Percentiles rank a stretch among this genome's conserved stretches.
Evolutionary conservation across 2,888 invertebrate species (phyloP).

Genomic region (Agrotis exclamationis): DNA sequence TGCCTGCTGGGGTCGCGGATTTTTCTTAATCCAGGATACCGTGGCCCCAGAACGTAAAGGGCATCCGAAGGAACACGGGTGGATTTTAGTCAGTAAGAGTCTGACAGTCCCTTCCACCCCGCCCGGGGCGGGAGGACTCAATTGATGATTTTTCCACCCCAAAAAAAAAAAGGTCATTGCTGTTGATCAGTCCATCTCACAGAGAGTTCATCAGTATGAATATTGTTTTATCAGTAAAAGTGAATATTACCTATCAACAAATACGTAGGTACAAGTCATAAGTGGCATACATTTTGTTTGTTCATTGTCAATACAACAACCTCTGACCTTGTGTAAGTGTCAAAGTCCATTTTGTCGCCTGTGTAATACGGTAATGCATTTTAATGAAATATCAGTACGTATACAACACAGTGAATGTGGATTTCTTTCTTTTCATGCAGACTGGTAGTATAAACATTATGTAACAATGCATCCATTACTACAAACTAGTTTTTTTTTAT

Average conservation of each 20-base stretch:
- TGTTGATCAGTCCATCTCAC: too few species aligned
- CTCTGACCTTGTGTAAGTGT: constrained; percentile 53
- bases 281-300: constrained; percentile 35
- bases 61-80: too few species aligned
- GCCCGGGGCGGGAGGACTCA: too few species aligned
- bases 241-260: background rate
- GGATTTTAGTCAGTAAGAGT: too few species aligned
- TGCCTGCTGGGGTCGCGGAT: too few species aligned
- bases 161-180: too few species aligned
- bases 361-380: constrained; percentile 15
- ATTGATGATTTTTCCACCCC: too few species aligned
- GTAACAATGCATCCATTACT: constrained; percentile 13
- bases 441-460: constrained; percentile 22
- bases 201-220: too few species aligned
- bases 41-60: too few species aligned
- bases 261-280: background rate
- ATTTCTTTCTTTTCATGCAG: background rate
- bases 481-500: constrained; percentile 21
- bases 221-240: background rate
- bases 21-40: too few species aligned
- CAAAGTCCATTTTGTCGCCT: constrained; percentile 58
- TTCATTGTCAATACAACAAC: constrained; percentile 47
- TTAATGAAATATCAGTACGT: constrained; percentile 12
- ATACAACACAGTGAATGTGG: constrained; percentile 4
- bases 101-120: too few species aligned